These are phyloP conservation scores for Meteorus sp. DNA, from an alignment of 1,140 invertebrate species.

Conservation along the genomic window DNA sequence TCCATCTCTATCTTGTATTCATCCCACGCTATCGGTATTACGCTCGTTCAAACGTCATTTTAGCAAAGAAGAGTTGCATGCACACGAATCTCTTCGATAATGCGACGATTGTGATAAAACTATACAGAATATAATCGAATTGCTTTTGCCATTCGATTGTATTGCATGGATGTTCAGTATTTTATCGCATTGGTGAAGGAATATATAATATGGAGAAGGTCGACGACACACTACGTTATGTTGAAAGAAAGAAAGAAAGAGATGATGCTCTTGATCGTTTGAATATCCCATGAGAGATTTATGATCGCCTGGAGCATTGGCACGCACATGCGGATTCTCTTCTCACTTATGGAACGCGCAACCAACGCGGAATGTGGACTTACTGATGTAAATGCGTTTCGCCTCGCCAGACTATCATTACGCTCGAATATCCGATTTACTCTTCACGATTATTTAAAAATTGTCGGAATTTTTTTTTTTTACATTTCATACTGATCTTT, in stretches of 20 bases:
- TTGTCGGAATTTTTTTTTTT: neutral
- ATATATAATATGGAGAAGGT: slow-evolving; percentile 3
- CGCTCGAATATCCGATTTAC: too few relatives aligned
- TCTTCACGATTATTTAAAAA: neutral
- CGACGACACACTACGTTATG: slow-evolving; percentile 12
- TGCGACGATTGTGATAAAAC: slow-evolving; percentile 19
- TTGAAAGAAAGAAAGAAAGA: too few relatives aligned
- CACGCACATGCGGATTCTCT: slow-evolving; percentile 19
- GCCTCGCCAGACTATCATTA: slow-evolving; percentile 22
- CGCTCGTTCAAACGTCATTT: slow-evolving; percentile 15
- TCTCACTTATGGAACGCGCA: slow-evolving; percentile 14
- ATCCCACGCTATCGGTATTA: slow-evolving; percentile 26
- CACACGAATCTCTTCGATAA: slow-evolving; percentile 3
- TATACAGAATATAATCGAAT: slow-evolving; percentile 11
- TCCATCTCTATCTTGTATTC: neutral
- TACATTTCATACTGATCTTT: too few relatives aligned
- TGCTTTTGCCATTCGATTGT: neutral
- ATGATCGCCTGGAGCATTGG: slow-evolving; percentile 20
- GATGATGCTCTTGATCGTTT: slow-evolving; percentile 20
- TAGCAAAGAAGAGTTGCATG: neutral
- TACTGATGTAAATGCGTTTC: slow-evolving; percentile 20
- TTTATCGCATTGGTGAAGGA: neutral
- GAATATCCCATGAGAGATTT: slow-evolving; percentile 20
- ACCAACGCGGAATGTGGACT: slow-evolving; percentile 19
- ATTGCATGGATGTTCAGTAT: neutral